Evolutionary conservation across 2,797 vertebrate genomes (phyloP), one percentile per base, ranked within the genome.

Genomic region (Halcyon leucocephala): DNA sequence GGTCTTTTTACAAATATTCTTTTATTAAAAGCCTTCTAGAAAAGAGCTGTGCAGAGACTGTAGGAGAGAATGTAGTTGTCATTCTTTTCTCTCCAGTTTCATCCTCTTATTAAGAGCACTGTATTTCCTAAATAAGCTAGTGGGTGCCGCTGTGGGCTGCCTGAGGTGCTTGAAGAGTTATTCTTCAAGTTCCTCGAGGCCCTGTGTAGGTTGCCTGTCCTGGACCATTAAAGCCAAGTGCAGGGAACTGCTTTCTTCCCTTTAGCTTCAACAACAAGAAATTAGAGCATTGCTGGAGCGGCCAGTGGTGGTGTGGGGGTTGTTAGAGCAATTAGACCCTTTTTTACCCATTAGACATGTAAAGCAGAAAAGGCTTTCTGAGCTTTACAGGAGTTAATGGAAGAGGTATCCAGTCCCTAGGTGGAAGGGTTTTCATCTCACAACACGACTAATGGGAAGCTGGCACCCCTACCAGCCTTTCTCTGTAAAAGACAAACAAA

Each of bases 331-430:
- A 18, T 1, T 26, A 37, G 13, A 11, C 48, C 41, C 0, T 29
- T 31, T 33, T 33, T 57, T 20, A 22, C n/a, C 4, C 25, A 0
- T 39, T 3, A 25, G 19, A 9, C 0, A 0, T 5, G n/a, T 7
- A 19, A 48, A 79, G 48, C 17, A 20, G 7, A 35, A 35, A 49
- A 39, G 62, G 54, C 70, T 84, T 21, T 35, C 25, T 1, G 3
- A 35, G 48, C 48, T 17, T 21, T 31, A 9, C 28, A 12, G 72
- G 54, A 54, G 6, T 22, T 21, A 4, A 4, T 0, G 16, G 91
- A 57, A 8, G 31, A 67, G 48, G 55, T 31, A 41, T 9, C 15
- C 62, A 5, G 48, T 39, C 80, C 64, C 69, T 88, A 66, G 22
- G 13, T 65, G 62, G 52, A 49, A 21, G 18, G 24, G 8, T 58